Base-by-base conservation (phyloP, 2,888 invertebrate species). In the Hetaerina titia region DNA sequence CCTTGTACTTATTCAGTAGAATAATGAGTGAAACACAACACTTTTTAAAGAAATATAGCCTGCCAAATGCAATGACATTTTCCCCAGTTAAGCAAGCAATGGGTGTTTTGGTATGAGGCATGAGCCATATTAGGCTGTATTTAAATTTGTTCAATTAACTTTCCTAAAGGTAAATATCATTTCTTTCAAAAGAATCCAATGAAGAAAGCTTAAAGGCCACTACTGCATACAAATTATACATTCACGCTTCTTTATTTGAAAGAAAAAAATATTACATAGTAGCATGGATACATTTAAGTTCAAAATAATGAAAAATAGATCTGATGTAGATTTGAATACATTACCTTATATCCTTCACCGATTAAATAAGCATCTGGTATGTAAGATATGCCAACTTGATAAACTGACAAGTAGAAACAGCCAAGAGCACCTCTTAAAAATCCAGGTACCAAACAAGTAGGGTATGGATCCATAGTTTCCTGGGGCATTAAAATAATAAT, bases 291-390 rank as follows among this genome's bases (percentile, higher is more conserved):
- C 45, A 45, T 25, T 31, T 15, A 69, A 31, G 13, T 13, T 31
- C 25, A 81, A 2, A 11, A 81, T 31, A 31, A 25, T 11, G 22
- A 81, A 2, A 45, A 45, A 45, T 45, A 13, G n/a, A 60, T 17
- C 11, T 15, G 60, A 60, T 60, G 17, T 6, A n/a, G 9, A 69
- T n/a, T n/a, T 9, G 11, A 17, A 81, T 81, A 81, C 25, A 15
- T 96, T 96, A 97, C 97, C 95, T 96, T 96, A 96, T 97, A 97
- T 45, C 96, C 96, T 9, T 96, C 96, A 7, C 97, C 96, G 45
- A 98, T 96, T 96, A 99, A 97, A 96, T 98, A 98, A 15, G 98
- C 97, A 96, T 98, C 98, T 13, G 98, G 98, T 94, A 99, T 97
- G 96, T 97, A 97, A 8, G 97, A 96, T 95, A 98, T 97, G 95